A percentile compares a stretch with the other conserved stretches of the same genome.
Conservation (phyloP, 1,140 invertebrate genomes). For the Colletes gigas region DNA sequence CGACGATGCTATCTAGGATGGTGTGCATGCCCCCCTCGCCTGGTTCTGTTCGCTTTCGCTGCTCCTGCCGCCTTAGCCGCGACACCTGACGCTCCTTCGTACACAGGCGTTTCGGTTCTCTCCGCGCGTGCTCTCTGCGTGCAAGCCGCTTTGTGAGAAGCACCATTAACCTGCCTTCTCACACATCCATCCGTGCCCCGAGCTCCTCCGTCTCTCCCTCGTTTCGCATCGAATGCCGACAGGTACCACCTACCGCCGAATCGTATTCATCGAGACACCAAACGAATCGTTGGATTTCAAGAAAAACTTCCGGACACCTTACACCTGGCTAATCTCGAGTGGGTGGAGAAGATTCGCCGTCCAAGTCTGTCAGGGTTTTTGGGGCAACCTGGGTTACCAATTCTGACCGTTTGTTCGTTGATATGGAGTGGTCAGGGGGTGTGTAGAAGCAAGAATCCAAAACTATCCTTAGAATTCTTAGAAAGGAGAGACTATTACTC, state of each 20-base stretch:
- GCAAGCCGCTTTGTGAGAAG: conserved; percentile 73
- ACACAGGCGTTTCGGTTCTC: conserved; percentile 31
- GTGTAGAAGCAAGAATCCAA: no score
- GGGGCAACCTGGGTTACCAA: no score
- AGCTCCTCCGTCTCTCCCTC: conserved; percentile 22
- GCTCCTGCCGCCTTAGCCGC: conserved; percentile 54
- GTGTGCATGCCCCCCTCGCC: conserved; percentile 66
- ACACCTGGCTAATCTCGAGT: no score
- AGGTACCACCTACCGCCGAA: conserved; percentile 1
- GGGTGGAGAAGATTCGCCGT: no score
- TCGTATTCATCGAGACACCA: no score
- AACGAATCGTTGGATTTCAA: no score
- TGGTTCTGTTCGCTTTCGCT: conserved; percentile 53
- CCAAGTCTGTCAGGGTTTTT: no score
- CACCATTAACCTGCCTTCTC: conserved; percentile 77
- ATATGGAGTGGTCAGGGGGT: no score
- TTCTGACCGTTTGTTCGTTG: no score
- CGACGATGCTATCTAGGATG: conserved; percentile 78
- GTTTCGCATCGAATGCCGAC: background rate
- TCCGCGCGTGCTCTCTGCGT: conserved; percentile 22
- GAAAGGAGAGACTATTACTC: no score
- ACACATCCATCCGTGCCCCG: conserved; percentile 60
- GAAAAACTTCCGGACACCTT: no score
- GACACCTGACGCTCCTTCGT: conserved; percentile 74
- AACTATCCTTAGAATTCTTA: no score